These are phyloP conservation scores for Pteropus rufus DNA, from an alignment of 2,797 vertebrate genomes.

Conservation along the genomic window DNA sequence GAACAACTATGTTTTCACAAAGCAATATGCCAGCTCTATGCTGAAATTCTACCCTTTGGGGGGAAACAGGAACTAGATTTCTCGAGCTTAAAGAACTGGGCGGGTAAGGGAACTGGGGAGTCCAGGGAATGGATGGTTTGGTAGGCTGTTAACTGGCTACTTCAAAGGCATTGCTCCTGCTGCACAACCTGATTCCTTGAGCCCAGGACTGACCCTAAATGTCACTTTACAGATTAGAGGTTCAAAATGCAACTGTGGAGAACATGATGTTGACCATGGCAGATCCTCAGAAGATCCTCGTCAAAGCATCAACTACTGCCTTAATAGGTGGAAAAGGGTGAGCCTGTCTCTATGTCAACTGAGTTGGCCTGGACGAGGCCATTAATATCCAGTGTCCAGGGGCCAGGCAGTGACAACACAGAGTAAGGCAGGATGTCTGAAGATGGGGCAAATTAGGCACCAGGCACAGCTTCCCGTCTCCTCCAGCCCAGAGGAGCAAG, in stretches of 20 bases:
- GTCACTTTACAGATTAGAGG: conserved; percentile 36
- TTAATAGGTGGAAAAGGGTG: conserved; percentile 44
- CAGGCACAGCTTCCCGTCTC: not conserved
- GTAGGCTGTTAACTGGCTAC: not conserved
- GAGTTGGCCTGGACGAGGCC: not conserved
- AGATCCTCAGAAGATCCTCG: not conserved
- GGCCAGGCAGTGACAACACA: not conserved
- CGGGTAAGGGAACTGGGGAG: no score
- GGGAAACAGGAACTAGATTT: not conserved
- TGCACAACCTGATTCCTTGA: not conserved
- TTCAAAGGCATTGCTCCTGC: not conserved
- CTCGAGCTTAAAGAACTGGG: not conserved
- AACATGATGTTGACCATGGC: not conserved
- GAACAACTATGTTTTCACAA: not conserved
- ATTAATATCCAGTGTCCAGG: not conserved
- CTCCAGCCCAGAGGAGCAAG: not conserved
- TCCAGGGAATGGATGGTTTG: not conserved
- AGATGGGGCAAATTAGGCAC: not conserved
- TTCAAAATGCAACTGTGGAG: not conserved
- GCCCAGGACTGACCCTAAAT: not conserved
- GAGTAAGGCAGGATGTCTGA: not conserved
- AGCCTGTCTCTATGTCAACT: not conserved
- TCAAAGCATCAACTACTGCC: fast-evolving
- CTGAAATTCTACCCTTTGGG: not conserved
- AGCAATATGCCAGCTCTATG: not conserved